A percentile compares a stretch with the other conserved stretches of the same genome.
phyloP scores from a whole-genome alignment of 2,113 vertebrate genomes.

The Heloderma charlesbogerti region DNA sequence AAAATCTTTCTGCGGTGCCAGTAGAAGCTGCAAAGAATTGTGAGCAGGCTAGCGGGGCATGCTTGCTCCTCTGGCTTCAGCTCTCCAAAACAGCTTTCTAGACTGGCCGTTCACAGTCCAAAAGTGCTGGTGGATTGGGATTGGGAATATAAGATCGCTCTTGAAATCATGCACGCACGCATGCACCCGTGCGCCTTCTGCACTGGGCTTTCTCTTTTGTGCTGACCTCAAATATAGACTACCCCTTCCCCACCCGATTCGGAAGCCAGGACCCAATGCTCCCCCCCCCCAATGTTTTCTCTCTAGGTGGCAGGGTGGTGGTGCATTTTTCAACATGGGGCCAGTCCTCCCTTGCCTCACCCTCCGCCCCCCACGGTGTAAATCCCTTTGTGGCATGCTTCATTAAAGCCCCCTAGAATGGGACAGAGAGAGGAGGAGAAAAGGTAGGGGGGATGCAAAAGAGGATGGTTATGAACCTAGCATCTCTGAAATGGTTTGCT shows the following conservation, averaged over 20 bases:
- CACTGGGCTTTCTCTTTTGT: too few species aligned
- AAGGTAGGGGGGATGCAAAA: background rate
- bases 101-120: too few species aligned
- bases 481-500: too few species aligned
- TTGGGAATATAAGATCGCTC: too few species aligned
- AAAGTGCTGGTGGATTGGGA: too few species aligned
- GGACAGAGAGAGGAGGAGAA: background rate
- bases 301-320: background rate
- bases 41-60: background rate
- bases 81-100: background rate
- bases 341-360: background rate
- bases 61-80: background rate
- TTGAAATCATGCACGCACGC: too few species aligned
- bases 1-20: background rate
- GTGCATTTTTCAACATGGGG: background rate
- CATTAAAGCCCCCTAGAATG: conserved; percentile 19
- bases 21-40: background rate
- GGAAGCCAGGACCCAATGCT: background rate
- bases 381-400: conserved; percentile 31
- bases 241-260: background rate
- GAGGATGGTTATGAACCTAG: too few species aligned
- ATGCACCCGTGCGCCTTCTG: background rate
- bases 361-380: background rate
- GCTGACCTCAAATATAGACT: background rate
- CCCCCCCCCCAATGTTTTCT: background rate